Conservation (phyloP, 2,113 vertebrate genomes). For the Ranitomeya imitator region DNA sequence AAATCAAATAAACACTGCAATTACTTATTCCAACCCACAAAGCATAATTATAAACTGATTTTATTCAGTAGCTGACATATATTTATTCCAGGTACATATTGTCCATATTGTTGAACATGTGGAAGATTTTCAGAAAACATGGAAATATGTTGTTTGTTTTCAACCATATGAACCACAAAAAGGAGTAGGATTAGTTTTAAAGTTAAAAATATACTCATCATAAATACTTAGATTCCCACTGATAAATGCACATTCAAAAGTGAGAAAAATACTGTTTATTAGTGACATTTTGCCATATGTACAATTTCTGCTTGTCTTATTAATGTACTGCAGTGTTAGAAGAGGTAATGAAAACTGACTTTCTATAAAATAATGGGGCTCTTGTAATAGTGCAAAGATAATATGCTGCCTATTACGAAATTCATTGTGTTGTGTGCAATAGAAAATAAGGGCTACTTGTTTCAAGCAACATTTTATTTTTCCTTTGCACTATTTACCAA, state of each 20-base stretch:
- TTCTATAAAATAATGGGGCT: neutral
- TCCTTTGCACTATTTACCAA: neutral
- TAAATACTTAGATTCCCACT: constrained; percentile 22
- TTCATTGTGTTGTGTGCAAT: neutral
- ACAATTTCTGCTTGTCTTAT: constrained; percentile 10
- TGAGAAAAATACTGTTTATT: constrained; percentile 26
- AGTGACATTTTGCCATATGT: constrained; percentile 31
- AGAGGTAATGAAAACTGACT: neutral
- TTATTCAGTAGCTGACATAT: neutral
- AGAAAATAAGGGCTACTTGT: neutral
- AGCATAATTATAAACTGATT: neutral
- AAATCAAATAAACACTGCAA: neutral
- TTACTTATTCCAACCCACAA: neutral
- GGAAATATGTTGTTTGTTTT: constrained; percentile 50
- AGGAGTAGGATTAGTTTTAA: constrained; percentile 20
- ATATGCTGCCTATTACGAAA: neutral
- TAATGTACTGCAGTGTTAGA: neutral
- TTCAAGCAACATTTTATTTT: neutral
- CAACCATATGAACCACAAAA: constrained; percentile 43
- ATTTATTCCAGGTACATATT: constrained; percentile 43
- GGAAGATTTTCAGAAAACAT: constrained; percentile 17
- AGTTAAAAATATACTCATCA: constrained; percentile 31
- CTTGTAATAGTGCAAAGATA: neutral
- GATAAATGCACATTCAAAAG: constrained; percentile 35
- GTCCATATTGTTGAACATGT: constrained; percentile 46